Conservation (phyloP, 2,797 vertebrate species). For the Varecia variegata region DNA sequence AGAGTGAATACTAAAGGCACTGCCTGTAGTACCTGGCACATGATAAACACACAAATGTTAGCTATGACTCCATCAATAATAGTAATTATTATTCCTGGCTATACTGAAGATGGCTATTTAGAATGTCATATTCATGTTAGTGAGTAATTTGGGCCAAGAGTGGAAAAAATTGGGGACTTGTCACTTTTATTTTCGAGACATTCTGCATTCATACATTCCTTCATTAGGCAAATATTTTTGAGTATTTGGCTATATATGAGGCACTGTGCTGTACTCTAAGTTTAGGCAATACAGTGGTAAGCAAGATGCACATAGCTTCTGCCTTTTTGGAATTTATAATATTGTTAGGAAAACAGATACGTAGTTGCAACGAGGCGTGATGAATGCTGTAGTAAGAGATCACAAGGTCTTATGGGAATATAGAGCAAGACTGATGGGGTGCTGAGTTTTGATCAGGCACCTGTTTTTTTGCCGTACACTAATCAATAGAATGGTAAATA, state of each 20-base stretch:
- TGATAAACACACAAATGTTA: neutral
- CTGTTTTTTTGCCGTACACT: neutral
- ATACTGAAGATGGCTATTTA: neutral
- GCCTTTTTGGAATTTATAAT: neutral
- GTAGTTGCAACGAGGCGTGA: neutral
- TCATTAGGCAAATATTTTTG: neutral
- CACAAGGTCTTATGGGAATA: neutral
- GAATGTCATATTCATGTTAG: neutral
- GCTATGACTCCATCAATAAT: neutral
- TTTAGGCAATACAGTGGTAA: neutral
- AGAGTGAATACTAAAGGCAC: neutral
- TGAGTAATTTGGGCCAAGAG: neutral
- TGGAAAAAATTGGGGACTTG: constrained; percentile 31
- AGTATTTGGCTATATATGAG: neutral
- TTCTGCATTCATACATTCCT: neutral
- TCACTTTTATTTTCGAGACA: constrained; percentile 12
- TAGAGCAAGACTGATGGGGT: neutral
- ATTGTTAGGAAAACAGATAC: neutral
- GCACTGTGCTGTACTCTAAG: neutral
- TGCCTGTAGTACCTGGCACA: neutral
- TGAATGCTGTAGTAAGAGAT: neutral
- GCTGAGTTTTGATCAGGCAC: neutral
- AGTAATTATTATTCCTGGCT: neutral
- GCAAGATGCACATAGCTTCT: neutral
- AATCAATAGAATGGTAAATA: neutral